A percentile compares a stretch with the other conserved stretches of the same genome.
These are phyloP conservation scores for Atractosteus spatula DNA, from an alignment of 2,113 vertebrate species.

Conservation along the genomic window DNA sequence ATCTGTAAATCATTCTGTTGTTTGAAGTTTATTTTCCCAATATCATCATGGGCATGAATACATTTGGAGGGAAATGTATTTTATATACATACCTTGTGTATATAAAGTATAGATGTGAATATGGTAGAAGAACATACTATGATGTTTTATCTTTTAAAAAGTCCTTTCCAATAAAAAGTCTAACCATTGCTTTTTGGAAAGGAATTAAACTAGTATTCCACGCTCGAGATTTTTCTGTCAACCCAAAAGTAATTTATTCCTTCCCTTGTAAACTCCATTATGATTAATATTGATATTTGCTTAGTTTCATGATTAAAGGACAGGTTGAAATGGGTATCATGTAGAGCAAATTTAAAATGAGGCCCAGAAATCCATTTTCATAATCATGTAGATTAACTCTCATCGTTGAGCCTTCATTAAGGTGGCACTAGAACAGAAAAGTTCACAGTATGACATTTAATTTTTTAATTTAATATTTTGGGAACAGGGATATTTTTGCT, in stretches of 20 bases:
- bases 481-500: background rate
- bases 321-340: background rate
- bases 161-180: too few relatives aligned
- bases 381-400: background rate
- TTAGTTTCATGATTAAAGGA: slow-evolving; percentile 1
- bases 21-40: too few relatives aligned
- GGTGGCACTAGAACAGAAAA: background rate
- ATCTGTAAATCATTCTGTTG: too few relatives aligned
- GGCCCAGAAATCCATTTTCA: background rate
- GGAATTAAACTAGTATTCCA: too few relatives aligned
- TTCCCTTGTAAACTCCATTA: background rate
- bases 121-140: too few relatives aligned
- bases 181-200: too few relatives aligned
- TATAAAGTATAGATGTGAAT: too few relatives aligned
- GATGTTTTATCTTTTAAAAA: too few relatives aligned
- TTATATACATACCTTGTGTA: too few relatives aligned
- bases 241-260: background rate
- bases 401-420: background rate
- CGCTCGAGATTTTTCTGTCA: background rate
- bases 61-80: too few relatives aligned
- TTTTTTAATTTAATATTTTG: background rate
- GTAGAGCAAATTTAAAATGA: background rate
- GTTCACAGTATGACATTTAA: background rate
- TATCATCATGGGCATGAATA: too few relatives aligned
- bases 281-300: background rate